Evolutionary conservation across 2,797 vertebrate genomes (phyloP).

Genomic region (Catharus ustulatus): DNA sequence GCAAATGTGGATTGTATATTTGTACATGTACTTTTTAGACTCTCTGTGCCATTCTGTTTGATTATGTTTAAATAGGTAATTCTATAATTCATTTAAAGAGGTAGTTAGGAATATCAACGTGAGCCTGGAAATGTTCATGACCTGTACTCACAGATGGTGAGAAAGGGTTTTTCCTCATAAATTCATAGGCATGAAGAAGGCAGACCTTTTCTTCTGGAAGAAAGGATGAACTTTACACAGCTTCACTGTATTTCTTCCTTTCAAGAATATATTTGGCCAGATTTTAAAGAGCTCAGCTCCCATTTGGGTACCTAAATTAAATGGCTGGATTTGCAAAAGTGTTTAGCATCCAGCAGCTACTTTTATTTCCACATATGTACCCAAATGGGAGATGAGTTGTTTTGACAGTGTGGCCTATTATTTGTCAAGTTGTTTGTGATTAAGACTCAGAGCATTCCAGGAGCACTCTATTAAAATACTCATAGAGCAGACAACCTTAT

Average conservation of each 20-base stretch:
- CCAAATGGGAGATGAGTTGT: conserved; percentile 31
- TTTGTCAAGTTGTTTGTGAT: conserved; percentile 54
- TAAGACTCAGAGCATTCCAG: conserved; percentile 35
- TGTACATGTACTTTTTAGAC: neutral
- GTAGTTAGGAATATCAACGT: neutral
- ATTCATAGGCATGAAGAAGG: conserved; percentile 53
- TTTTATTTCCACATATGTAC: conserved; percentile 39
- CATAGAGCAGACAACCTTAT: conserved; percentile 24
- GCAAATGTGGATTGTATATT: neutral
- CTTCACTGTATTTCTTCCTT: conserved; percentile 45
- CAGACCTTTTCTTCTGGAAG: conserved; percentile 42
- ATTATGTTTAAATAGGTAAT: conserved; percentile 52
- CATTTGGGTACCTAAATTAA: conserved; percentile 52
- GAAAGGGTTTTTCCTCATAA: conserved; percentile 39
- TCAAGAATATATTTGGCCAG: conserved; percentile 23
- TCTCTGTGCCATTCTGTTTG: neutral
- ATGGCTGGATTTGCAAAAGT: conserved; percentile 51
- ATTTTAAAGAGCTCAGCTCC: conserved; percentile 46
- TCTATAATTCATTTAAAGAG: conserved; percentile 37
- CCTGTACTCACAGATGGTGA: conserved; percentile 28
- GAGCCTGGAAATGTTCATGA: conserved; percentile 37
- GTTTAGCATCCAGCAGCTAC: conserved; percentile 54
- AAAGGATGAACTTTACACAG: conserved; percentile 58
- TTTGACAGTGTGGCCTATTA: conserved; percentile 36
- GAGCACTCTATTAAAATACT: conserved; percentile 57